Evolutionary conservation across 2,797 vertebrate genomes (phyloP).

Genomic region (Danio albolineatus): DNA sequence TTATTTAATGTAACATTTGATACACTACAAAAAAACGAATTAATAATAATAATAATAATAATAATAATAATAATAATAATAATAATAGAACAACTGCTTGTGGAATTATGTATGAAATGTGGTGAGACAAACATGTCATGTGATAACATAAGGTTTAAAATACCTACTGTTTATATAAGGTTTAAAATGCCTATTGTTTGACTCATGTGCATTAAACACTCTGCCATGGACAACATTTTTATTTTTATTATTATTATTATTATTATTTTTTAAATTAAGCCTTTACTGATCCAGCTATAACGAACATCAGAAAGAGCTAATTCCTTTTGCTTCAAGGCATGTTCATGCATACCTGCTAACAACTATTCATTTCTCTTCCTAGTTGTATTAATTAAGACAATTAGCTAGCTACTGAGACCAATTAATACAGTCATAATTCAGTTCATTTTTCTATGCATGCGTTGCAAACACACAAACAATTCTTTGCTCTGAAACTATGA

Average conservation of each 20-base stretch:
- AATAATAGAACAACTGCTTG: too few species aligned
- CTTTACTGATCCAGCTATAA: slow-evolving; percentile 1
- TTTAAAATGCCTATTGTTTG: too few species aligned
- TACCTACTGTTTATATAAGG: too few species aligned
- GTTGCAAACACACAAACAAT: slow-evolving; percentile 11
- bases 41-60: too few species aligned
- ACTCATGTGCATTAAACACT: too few species aligned
- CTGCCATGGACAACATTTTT: neutral
- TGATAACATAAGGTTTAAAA: too few species aligned
- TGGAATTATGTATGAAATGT: too few species aligned
- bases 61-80: too few species aligned
- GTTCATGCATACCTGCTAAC: slow-evolving; percentile 17
- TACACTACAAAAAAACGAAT: too few species aligned
- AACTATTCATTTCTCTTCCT: slow-evolving; percentile 2
- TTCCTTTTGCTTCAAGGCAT: neutral
- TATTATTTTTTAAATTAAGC: neutral
- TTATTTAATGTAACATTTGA: too few species aligned
- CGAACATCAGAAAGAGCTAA: neutral
- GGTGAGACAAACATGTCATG: too few species aligned
- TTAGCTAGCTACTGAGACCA: neutral
- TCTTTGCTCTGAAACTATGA: neutral
- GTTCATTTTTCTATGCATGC: neutral
- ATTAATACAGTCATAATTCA: slow-evolving; percentile 14
- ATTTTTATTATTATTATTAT: too few species aligned
- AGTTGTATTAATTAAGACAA: slow-evolving; percentile 9